A percentile compares a stretch with the other conserved stretches of the same genome.
phyloP scores from a whole-genome alignment of 2,113 vertebrate genomes.

The Mus pahari region DNA sequence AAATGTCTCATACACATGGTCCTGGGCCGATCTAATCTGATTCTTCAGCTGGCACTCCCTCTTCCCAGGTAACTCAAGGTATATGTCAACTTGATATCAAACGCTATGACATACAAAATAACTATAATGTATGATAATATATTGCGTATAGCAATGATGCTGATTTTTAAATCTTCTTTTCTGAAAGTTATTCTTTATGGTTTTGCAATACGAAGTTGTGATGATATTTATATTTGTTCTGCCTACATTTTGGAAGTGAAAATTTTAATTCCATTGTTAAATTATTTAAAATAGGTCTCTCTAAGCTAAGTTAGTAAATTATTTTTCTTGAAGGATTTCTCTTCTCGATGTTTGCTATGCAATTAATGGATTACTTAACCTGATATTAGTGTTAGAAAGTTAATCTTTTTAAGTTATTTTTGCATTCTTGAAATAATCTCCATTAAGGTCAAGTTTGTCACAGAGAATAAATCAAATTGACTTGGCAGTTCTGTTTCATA shows the following conservation, averaged over 20 bases:
- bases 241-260: slow-evolving; percentile 30
- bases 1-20: not conserved
- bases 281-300: slow-evolving; percentile 50
- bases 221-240: not conserved
- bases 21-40: not conserved
- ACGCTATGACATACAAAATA: not conserved
- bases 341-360: not conserved
- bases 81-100: not conserved
- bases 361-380: slow-evolving; percentile 2
- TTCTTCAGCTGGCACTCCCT: not conserved
- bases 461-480: not conserved
- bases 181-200: slow-evolving; percentile 54
- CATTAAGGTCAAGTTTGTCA: slow-evolving; percentile 51
- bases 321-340: slow-evolving; percentile 44
- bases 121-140: not conserved
- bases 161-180: slow-evolving; percentile 34
- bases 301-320: slow-evolving; percentile 37
- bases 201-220: slow-evolving; percentile 46
- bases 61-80: not conserved
- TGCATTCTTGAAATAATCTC: slow-evolving; percentile 15
- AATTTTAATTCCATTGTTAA: slow-evolving; percentile 18
- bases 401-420: slow-evolving; percentile 45
- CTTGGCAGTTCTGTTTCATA: slow-evolving; percentile 10
- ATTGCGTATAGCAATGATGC: not conserved
- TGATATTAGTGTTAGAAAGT: slow-evolving; percentile 20